These are phyloP conservation scores for Poecilia velifera DNA, from an alignment of 2,797 vertebrate species.

Conservation along the genomic window DNA sequence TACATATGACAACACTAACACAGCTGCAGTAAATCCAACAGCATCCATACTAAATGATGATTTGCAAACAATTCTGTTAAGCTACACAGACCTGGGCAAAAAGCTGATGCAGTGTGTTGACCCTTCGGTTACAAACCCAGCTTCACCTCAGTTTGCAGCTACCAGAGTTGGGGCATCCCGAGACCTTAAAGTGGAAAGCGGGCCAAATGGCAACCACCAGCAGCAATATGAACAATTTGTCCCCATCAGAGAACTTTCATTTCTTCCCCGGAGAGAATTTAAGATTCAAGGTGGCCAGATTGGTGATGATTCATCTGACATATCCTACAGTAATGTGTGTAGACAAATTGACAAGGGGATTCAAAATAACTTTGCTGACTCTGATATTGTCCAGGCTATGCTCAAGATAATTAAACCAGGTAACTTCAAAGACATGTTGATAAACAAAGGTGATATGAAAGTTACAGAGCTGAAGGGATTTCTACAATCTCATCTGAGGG, in stretches of 20 bases:
- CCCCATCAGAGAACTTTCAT: not conserved
- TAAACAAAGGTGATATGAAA: not conserved
- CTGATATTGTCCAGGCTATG: not conserved
- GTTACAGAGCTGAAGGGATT: not conserved
- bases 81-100: not conserved
- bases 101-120: not conserved
- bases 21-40: not conserved
- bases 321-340: not conserved
- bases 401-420: not conserved
- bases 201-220: not conserved
- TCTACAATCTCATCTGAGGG: not conserved
- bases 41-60: not conserved
- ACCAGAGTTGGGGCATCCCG: not conserved
- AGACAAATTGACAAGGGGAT: not conserved
- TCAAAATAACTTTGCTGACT: not conserved
- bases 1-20: not conserved
- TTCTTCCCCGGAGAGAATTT: not conserved
- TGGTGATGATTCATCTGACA: not conserved
- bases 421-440: not conserved
- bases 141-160: not conserved
- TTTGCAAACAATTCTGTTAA: not conserved
- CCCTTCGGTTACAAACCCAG: not conserved
- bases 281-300: not conserved
- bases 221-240: not conserved
- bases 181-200: not conserved